Percentiles rank a stretch among this genome's conserved stretches.
These are phyloP conservation scores for Phoxinus dragarum DNA, from an alignment of 2,797 vertebrate species.

Conservation along the genomic window DNA sequence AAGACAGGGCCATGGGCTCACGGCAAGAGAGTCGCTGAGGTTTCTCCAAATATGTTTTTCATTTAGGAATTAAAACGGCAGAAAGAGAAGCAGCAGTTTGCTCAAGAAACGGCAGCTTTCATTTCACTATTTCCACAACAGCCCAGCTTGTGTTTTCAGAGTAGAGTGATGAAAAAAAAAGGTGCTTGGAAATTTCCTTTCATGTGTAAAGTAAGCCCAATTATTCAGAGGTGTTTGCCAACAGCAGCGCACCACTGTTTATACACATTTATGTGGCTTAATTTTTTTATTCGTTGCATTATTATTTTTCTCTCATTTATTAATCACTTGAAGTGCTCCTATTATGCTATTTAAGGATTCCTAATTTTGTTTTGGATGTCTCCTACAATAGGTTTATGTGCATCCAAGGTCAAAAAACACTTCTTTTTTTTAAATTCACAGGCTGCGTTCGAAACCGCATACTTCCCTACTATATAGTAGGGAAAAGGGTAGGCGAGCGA, in stretches of 20 bases:
- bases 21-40: conserved; percentile 66
- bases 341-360: not conserved
- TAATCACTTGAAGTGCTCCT: not conserved
- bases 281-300: not conserved
- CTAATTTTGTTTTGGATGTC: not conserved
- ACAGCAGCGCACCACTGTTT: conserved; percentile 58
- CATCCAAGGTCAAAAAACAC: not conserved
- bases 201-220: conserved; percentile 54
- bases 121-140: conserved; percentile 65
- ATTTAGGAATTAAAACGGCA: conserved; percentile 74
- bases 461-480: no score
- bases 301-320: no score
- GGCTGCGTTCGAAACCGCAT: no score
- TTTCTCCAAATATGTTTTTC: conserved; percentile 73
- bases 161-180: conserved; percentile 26
- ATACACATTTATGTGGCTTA: not conserved
- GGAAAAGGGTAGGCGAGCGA: no score
- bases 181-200: conserved; percentile 52
- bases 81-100: conserved; percentile 69
- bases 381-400: not conserved
- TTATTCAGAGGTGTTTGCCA: conserved; percentile 59
- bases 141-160: conserved; percentile 51
- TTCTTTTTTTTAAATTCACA: not conserved
- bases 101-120: conserved; percentile 70
- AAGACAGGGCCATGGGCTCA: conserved; percentile 48